Evolutionary conservation across 2,113 vertebrate genomes (phyloP), one percentile per base, ranked within the genome.

Genomic region (Nyctereutes procyonoides): DNA sequence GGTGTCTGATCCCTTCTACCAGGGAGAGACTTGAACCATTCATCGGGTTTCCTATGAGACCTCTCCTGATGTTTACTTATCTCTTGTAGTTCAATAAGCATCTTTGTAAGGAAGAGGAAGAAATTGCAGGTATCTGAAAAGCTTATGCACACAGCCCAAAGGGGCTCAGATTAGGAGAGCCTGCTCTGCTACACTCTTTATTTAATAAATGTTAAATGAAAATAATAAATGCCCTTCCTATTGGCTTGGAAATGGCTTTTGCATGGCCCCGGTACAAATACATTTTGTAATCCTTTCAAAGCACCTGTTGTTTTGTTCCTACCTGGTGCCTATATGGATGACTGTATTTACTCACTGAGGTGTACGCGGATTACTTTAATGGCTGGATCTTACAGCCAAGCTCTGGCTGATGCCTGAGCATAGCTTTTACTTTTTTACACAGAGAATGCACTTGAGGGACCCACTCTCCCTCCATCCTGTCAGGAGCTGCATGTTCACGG

Each of bases 71-170:
- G 69, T 96, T 97, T 97, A 93, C 88, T 95, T 95, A 94, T 67
- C 90, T 93, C 35, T 92, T 95, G 53, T 51, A 65, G 24, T 71
- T 98, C 97, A 98, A 92, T 95, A 82, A 97, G 62, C 53, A 95
- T 98, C 97, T 97, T 97, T 98, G 86, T 96, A 84, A 94, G 92
- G 58, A 97, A 97, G 62, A 97, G 96, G 97, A 95, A 95, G 80
- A 96, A 96, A 86, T n/a, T 74, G 30, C 58, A 89, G 74, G 67
- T 65, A 85, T 89, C 82, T 77, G 92, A 90, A 89, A 96, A 94
- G 71, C 94, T 88, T 90, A 73, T 84, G 51, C 62, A 90, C 43
- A 88, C 20, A 91, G 96, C 95, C 94, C 96, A 92, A 92, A 94
- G 62, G 73, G 58, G 58, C 79, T 97, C 71, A 86, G 62, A 83